Evolutionary conservation across 2,113 vertebrate species (phyloP).

Genomic region (Myotis lucifugus): DNA sequence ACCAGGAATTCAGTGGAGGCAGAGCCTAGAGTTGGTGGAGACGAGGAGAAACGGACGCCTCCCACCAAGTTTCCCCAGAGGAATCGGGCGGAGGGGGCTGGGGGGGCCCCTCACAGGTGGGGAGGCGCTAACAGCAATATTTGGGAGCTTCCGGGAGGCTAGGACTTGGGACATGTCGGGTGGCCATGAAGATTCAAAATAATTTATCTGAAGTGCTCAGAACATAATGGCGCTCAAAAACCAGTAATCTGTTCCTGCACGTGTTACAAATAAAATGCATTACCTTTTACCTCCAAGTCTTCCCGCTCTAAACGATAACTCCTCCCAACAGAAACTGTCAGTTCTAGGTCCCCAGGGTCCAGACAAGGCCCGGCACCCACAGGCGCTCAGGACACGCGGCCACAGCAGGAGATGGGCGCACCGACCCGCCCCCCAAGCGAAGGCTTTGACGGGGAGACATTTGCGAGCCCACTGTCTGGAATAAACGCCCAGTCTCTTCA

Average conservation of each 20-base stretch:
- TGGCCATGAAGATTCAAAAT: background rate
- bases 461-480: background rate
- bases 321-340: too few species aligned
- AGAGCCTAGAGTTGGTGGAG: background rate
- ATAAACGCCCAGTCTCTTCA: background rate
- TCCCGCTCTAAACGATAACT: too few species aligned
- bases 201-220: background rate
- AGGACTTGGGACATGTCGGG: background rate
- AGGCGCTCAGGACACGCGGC: background rate
- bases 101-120: background rate
- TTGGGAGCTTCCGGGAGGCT: background rate
- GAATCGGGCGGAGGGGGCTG: background rate
- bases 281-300: background rate
- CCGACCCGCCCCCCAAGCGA: background rate
- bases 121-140: background rate
- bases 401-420: background rate
- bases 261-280: background rate
- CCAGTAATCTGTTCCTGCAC: accelerated
- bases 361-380: background rate
- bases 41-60: accelerated
- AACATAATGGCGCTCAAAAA: background rate
- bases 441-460: background rate
- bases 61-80: background rate
- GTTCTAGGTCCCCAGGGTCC: background rate
- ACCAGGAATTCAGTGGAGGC: background rate